Percentiles rank a stretch among this genome's conserved stretches.
Evolutionary conservation across 2,113 vertebrate species (phyloP).

Genomic region (Ondatra zibethicus): DNA sequence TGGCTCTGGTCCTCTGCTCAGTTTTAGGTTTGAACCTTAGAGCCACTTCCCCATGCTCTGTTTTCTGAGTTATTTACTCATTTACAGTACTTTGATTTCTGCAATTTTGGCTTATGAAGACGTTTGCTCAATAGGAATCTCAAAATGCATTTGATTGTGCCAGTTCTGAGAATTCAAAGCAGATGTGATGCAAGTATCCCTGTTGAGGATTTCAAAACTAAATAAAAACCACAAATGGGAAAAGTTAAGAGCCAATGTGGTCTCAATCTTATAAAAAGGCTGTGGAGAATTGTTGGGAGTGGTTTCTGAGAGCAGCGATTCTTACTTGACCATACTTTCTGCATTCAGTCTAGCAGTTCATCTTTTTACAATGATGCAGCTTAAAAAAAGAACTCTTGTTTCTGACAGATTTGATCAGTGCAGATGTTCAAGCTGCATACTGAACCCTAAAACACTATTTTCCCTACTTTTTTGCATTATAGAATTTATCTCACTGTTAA

Average conservation of each 20-base stretch:
- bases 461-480: background rate
- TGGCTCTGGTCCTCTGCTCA: background rate
- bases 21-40: conserved; percentile 53
- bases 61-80: conserved; percentile 62
- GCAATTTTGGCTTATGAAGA: conserved; percentile 60
- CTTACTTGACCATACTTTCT: background rate
- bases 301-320: conserved; percentile 37
- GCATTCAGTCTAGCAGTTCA: conserved; percentile 25
- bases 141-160: conserved; percentile 67
- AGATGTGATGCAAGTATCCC: conserved; percentile 61
- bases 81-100: conserved; percentile 75
- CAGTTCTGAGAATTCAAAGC: conserved; percentile 76
- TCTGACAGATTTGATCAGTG: conserved; percentile 26
- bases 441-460: conserved; percentile 41
- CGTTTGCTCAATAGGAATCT: conserved; percentile 67
- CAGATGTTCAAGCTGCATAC: background rate
- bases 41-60: conserved; percentile 43
- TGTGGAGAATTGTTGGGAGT: conserved; percentile 10
- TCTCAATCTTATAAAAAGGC: conserved; percentile 21
- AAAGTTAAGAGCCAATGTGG: conserved; percentile 56
- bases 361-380: background rate
- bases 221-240: conserved; percentile 45
- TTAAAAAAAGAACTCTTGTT: background rate
- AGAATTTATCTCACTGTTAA: background rate
- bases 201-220: conserved; percentile 49